Percentiles rank a stretch among this genome's conserved stretches.
Evolutionary conservation across 2,888 invertebrate genomes (phyloP).

Genomic region (Scaeva pyrastri): DNA sequence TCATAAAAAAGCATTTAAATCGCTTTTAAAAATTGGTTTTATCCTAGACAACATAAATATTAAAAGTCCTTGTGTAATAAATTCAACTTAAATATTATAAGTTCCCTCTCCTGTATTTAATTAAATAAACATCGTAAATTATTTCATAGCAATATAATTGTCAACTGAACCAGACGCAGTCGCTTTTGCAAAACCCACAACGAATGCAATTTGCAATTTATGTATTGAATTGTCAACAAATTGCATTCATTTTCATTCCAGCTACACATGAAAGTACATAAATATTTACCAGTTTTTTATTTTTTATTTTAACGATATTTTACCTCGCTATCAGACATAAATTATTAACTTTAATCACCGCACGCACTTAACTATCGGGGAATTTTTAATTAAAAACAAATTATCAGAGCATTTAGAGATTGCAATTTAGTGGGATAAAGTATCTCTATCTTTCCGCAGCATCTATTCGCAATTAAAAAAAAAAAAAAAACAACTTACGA

Average conservation of each 20-base stretch:
- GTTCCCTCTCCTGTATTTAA: no score
- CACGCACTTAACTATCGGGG: neutral
- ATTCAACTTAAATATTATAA: no score
- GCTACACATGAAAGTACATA: neutral
- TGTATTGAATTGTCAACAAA: constrained; percentile 30
- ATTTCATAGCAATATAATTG: constrained; percentile 7
- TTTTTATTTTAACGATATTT: constrained; percentile 4
- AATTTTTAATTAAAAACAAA: constrained; percentile 59
- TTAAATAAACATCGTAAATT: constrained; percentile 11
- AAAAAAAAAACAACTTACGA: constrained; percentile 4
- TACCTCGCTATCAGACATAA: neutral
- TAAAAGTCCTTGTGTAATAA: no score
- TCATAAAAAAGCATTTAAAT: no score
- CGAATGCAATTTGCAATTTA: neutral
- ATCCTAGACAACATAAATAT: no score
- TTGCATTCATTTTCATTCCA: constrained; percentile 5
- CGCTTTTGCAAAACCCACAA: neutral
- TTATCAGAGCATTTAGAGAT: constrained; percentile 42
- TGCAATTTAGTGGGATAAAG: constrained; percentile 21
- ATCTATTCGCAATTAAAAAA: neutral
- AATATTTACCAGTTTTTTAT: constrained; percentile 6
- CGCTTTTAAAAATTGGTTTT: no score
- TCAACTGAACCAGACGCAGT: neutral
- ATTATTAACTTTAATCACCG: constrained; percentile 14
- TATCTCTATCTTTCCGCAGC: constrained; percentile 5